These are phyloP conservation scores for Eumaeus atala DNA, from an alignment of 1,140 invertebrate genomes.

Conservation along the genomic window DNA sequence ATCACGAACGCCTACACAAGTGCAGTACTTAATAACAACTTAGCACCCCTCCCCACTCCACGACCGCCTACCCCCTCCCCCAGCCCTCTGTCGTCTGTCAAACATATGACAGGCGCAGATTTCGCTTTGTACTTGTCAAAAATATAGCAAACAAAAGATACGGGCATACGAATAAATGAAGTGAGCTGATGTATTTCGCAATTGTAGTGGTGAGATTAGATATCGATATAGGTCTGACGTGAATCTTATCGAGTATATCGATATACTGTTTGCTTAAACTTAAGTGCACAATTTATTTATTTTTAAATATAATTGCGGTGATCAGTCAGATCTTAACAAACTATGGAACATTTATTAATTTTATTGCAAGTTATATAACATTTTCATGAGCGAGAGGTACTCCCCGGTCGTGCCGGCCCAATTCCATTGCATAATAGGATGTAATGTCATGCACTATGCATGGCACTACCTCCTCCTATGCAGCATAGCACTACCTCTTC, in stretches of 20 bases:
- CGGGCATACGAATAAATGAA: conserved; percentile 65
- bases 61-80: conserved; percentile 3
- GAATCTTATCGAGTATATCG: conserved; percentile 25
- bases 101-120: conserved; percentile 69
- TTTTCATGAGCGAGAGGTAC: too few species aligned
- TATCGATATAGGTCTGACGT: conserved; percentile 15
- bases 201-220: conserved; percentile 34
- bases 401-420: too few species aligned
- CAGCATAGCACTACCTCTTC: too few species aligned
- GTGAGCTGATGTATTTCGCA: conserved; percentile 68
- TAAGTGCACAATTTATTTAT: too few species aligned
- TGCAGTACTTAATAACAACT: conserved; percentile 69
- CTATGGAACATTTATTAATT: too few species aligned
- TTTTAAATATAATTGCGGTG: too few species aligned
- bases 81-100: conserved; percentile 46
- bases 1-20: conserved; percentile 32
- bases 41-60: conserved; percentile 38
- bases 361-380: too few species aligned
- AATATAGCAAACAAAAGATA: conserved; percentile 73
- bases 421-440: too few species aligned
- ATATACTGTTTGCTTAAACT: conserved; percentile 12
- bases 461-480: too few species aligned
- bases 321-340: too few species aligned
- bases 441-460: too few species aligned
- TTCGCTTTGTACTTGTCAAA: conserved; percentile 72